A percentile compares a stretch with the other conserved stretches of the same genome.
phyloP scores from a whole-genome alignment of 1,140 invertebrate species.

The Drosophila kohkoa region DNA sequence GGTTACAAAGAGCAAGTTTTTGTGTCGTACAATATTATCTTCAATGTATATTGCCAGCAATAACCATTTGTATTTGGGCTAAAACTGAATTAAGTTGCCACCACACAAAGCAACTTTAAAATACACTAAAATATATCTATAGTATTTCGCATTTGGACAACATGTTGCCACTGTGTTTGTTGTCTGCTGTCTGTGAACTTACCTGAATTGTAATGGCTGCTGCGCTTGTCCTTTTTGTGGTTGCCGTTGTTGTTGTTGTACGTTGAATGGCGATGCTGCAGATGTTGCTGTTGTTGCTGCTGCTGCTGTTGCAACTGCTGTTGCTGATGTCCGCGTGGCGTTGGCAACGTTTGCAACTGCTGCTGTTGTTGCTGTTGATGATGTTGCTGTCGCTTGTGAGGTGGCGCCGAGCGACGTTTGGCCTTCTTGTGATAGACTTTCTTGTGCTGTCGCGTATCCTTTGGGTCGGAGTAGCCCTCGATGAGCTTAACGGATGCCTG shows the following conservation, averaged over 20 bases:
- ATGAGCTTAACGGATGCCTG: constrained; percentile 82
- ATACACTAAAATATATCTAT: neutral
- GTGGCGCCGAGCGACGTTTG: constrained; percentile 59
- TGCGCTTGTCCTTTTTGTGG: constrained; percentile 66
- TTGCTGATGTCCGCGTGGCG: constrained; percentile 57
- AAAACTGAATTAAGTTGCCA: no score
- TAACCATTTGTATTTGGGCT: neutral
- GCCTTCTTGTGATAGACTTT: constrained; percentile 82
- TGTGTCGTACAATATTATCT: no score
- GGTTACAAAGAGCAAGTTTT: no score
- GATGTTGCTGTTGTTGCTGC: constrained; percentile 41
- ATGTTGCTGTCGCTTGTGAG: constrained; percentile 64
- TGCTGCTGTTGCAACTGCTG: constrained; percentile 52
- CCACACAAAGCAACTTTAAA: no score
- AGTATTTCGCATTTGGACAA: neutral
- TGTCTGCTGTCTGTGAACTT: constrained; percentile 10
- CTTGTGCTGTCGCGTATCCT: constrained; percentile 78
- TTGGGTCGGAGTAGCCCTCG: constrained; percentile 82
- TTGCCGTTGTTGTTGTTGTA: constrained; percentile 74
- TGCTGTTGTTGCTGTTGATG: constrained; percentile 60
- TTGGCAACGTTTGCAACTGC: constrained; percentile 51
- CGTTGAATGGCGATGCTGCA: constrained; percentile 63
- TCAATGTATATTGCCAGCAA: no score
- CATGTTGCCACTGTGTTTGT: constrained; percentile 3
- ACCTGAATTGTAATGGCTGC: constrained; percentile 80